Base-by-base conservation (phyloP, 2,888 invertebrate species). In the Lycophotia porphyrea region DNA sequence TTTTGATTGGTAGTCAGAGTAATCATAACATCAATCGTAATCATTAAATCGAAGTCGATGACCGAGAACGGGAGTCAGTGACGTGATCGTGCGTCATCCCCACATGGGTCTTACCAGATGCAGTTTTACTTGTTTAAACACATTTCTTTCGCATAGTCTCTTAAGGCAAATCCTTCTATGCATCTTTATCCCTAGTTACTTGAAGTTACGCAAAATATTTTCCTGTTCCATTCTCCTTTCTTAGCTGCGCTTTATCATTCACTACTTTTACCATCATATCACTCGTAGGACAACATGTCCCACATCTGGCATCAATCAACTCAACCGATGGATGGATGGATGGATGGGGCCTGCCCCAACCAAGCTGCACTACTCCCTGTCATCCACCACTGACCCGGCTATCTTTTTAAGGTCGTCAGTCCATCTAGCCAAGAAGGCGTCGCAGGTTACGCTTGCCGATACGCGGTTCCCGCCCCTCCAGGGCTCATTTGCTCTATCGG, bases 121-220 rank as follows among this genome's bases (percentile, higher is more conserved):
- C 39, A 63, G n/a, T n/a, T 63, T 39, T 39, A 27, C n/a, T 36
- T n/a, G n/a, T 7, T n/a, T 36, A 36, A 13, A n/a, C 39, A 63
- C 63, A 39, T 63, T 63, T 63, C 7, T 13, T 61, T 60, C 31
- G 8, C 58, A 58, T 55, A 55, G 34, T 58, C n/a, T 71, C 8
- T 21, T 42, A 47, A 2, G 27, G 11, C 39, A 61, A 61, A 24
- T 13, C 36, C 36, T 36, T 36, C n/a, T n/a, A 4, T 60, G 60
- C 4, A 3, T 27, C n/a, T 18, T 63, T n/a, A n/a, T 34, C n/a
- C 18, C n/a, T 18, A 15, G 24, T 24, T 39, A n/a, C 1, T 15
- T 39, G 15, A 63, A n/a, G 18, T 39, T 63, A 15, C n/a, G 15
- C 24, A 39, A 49, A n/a, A 18, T 24, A 11, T 21, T 36, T 31